Conservation (phyloP, 2,113 vertebrate genomes). For the Tenebrosternarchus preto region DNA sequence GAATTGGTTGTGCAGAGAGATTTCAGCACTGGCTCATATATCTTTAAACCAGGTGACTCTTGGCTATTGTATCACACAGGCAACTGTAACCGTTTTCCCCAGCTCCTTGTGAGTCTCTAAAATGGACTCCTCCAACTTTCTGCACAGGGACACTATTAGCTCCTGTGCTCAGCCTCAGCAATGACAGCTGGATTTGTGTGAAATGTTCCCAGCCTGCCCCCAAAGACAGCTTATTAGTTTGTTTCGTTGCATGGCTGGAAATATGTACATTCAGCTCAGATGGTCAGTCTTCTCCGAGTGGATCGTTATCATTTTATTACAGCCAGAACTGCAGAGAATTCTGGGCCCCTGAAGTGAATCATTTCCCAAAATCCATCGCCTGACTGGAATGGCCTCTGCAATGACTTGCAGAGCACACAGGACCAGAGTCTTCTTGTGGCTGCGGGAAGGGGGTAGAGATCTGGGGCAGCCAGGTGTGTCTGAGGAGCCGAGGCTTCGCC, state of each 20-base stretch:
- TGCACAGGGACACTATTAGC: slow-evolving; percentile 52
- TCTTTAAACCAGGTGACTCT: slow-evolving; percentile 54
- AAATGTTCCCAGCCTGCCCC: slow-evolving; percentile 30
- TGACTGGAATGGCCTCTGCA: slow-evolving; percentile 33
- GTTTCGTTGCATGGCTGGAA: slow-evolving; percentile 39
- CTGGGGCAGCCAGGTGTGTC: slow-evolving; percentile 66
- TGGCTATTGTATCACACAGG: slow-evolving; percentile 51
- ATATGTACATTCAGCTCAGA: slow-evolving; percentile 34
- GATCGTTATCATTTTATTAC: slow-evolving; percentile 37
- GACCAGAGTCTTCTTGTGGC: slow-evolving; percentile 12
- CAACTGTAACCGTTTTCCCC: slow-evolving; percentile 56
- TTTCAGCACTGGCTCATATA: slow-evolving; percentile 22
- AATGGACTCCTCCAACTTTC: slow-evolving; percentile 62
- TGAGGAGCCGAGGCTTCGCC: slow-evolving; percentile 67
- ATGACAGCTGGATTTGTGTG: slow-evolving; percentile 44
- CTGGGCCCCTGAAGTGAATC: slow-evolving; percentile 33
- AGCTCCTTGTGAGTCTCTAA: slow-evolving; percentile 47
- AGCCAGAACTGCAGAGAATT: slow-evolving; percentile 22
- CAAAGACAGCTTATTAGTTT: slow-evolving; percentile 48
- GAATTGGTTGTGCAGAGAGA: background rate
- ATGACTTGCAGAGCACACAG: slow-evolving; percentile 41
- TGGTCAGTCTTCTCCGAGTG: slow-evolving; percentile 30
- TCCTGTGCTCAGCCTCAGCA: slow-evolving; percentile 10
- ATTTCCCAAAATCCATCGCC: slow-evolving; percentile 29
- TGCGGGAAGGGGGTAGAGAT: slow-evolving; percentile 1